Evolutionary conservation across 2,113 vertebrate species (phyloP).

Genomic region (Phyllostomus hastatus): DNA sequence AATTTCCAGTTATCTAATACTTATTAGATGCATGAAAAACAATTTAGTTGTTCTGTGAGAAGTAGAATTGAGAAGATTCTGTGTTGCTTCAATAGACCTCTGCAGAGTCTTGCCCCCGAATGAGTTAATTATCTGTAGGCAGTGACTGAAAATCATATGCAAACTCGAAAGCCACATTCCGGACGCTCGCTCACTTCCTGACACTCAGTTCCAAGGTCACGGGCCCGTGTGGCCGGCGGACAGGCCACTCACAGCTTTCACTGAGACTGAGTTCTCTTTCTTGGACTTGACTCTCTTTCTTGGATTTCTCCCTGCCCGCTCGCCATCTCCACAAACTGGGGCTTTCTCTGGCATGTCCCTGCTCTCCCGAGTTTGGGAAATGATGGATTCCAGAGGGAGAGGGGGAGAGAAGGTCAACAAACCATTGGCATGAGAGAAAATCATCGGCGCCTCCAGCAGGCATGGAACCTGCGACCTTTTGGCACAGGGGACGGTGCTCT

Average conservation of each 20-base stretch:
- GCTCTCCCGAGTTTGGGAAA: not conserved
- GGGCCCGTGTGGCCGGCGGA: too few species aligned
- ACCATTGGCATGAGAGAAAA: too few species aligned
- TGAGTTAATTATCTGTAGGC: not conserved
- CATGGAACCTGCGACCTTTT: too few species aligned
- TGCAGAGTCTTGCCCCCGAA: not conserved
- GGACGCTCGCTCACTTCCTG: not conserved
- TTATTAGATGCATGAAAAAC: not conserved
- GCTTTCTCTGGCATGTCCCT: not conserved
- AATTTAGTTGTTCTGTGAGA: not conserved
- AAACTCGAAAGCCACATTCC: not conserved
- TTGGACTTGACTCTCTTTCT: not conserved
- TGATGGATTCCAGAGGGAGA: too few species aligned
- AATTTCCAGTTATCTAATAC: not conserved
- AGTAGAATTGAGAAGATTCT: not conserved
- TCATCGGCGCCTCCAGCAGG: too few species aligned
- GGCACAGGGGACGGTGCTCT: too few species aligned
- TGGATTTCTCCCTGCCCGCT: too few species aligned
- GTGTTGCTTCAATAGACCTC: not conserved
- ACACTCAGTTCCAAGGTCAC: not conserved
- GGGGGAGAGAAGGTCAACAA: too few species aligned
- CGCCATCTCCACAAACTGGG: not conserved
- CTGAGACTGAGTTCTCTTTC: not conserved
- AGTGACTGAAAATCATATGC: not conserved
- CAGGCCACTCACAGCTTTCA: fast-evolving